Evolutionary conservation across 2,888 invertebrate genomes (phyloP).

Genomic region (Lepidonotus clava): DNA sequence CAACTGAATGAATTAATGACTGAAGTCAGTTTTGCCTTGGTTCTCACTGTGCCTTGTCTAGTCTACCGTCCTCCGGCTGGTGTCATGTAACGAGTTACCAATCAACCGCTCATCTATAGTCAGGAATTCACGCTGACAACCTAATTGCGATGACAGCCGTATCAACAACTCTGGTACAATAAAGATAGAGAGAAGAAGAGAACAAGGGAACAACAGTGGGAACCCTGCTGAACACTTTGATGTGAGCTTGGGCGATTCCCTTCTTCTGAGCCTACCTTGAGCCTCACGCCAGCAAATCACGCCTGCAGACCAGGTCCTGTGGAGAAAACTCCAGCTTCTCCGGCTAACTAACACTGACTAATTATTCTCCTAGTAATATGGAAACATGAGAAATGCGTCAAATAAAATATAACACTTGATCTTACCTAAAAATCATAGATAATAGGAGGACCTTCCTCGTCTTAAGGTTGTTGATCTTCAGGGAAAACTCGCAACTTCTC

Average conservation of each 20-base stretch:
- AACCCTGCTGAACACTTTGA: not conserved
- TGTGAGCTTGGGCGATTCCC: not conserved
- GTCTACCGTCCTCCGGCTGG: too few relatives aligned
- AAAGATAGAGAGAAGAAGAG: not conserved
- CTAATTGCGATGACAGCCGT: too few relatives aligned
- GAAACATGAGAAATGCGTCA: not conserved
- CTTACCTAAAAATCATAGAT: constrained; percentile 44
- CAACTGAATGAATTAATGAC: too few relatives aligned
- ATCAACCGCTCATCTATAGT: too few relatives aligned
- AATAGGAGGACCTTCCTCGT: constrained; percentile 40
- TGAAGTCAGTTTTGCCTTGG: too few relatives aligned
- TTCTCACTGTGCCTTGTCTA: too few relatives aligned
- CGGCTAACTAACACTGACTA: not conserved
- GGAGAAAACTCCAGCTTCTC: not conserved
- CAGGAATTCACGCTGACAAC: too few relatives aligned
- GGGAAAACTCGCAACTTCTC: constrained; percentile 38
- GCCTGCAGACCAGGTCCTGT: not conserved
- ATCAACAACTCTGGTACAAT: too few relatives aligned
- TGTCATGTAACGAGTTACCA: too few relatives aligned
- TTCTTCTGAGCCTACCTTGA: not conserved
- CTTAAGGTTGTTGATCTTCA: constrained; percentile 40
- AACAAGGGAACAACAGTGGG: not conserved
- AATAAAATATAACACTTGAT: not conserved
- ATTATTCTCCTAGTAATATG: too few relatives aligned
- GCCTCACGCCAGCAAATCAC: constrained; percentile 3